Percentiles rank a stretch among this genome's conserved stretches.
phyloP scores from a whole-genome alignment of 2,797 vertebrate genomes.

The Muraenolepis orangiensis region DNA sequence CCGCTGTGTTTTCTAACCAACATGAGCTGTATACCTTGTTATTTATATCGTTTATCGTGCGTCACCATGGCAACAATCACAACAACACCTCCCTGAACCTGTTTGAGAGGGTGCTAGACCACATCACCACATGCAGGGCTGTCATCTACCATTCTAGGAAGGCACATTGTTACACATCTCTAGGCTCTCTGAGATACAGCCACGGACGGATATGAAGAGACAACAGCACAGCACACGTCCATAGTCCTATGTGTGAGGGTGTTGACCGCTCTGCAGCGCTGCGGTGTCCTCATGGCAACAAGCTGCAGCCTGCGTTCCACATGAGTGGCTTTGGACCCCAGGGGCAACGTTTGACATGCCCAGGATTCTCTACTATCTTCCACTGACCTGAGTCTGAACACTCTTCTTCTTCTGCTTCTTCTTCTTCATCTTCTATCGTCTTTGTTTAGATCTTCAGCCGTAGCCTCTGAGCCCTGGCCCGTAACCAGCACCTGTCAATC shows the following conservation, averaged over 20 bases:
- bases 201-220: conserved; percentile 2
- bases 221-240: not conserved
- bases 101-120: not conserved
- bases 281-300: conserved; percentile 44
- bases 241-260: conserved; percentile 2
- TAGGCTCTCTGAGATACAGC: not conserved
- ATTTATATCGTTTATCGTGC: not conserved
- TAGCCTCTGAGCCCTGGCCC: conserved; percentile 51
- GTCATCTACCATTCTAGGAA: not conserved
- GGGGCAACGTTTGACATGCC: conserved; percentile 33
- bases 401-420: conserved; percentile 8
- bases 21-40: not conserved
- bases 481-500: conserved; percentile 42
- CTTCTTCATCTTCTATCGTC: conserved; percentile 11
- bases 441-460: conserved; percentile 55
- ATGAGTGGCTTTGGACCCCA: conserved; percentile 51
- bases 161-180: not conserved
- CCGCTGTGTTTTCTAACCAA: too few species aligned
- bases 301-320: conserved; percentile 41
- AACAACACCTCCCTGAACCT: not conserved
- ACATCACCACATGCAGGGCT: not conserved
- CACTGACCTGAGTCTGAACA: conserved; percentile 29
- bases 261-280: not conserved
- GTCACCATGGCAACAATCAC: too few species aligned
- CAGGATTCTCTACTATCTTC: conserved; percentile 55